Conservation (phyloP, 2,113 vertebrate genomes). For the Petroica traversi region DNA sequence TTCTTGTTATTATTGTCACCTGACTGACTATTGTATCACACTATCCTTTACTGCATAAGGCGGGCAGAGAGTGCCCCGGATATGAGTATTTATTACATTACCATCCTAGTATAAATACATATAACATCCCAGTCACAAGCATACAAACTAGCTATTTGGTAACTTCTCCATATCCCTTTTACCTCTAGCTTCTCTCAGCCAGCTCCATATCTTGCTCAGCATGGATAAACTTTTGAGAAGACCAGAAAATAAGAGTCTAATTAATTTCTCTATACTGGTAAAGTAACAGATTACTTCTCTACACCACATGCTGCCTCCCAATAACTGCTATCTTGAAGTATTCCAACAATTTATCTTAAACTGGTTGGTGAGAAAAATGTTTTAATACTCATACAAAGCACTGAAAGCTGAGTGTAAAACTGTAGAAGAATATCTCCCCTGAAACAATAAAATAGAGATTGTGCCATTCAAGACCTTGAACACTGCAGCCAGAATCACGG, state of each 20-base stretch:
- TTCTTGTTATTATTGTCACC: background rate
- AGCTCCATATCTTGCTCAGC: background rate
- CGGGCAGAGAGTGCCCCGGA: background rate
- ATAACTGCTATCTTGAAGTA: background rate
- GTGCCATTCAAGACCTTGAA: background rate
- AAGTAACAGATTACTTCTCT: background rate
- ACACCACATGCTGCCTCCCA: accelerated
- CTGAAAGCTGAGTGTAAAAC: background rate
- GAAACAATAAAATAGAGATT: background rate
- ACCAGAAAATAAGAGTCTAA: background rate
- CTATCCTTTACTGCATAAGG: background rate
- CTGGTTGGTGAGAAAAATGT: background rate
- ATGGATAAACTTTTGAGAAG: background rate
- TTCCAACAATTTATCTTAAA: background rate
- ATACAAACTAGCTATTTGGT: background rate
- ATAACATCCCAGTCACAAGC: background rate
- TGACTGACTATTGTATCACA: background rate
- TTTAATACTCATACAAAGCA: background rate
- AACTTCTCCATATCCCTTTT: background rate
- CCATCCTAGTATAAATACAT: too few relatives aligned
- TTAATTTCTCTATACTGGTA: background rate
- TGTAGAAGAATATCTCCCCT: background rate
- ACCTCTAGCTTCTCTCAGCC: background rate
- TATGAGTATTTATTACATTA: too few relatives aligned
- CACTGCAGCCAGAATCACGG: background rate